Percentiles rank a stretch among this genome's conserved stretches.
Evolutionary conservation across 2,797 vertebrate genomes (phyloP).

Genomic region (Alcedo atthis): DNA sequence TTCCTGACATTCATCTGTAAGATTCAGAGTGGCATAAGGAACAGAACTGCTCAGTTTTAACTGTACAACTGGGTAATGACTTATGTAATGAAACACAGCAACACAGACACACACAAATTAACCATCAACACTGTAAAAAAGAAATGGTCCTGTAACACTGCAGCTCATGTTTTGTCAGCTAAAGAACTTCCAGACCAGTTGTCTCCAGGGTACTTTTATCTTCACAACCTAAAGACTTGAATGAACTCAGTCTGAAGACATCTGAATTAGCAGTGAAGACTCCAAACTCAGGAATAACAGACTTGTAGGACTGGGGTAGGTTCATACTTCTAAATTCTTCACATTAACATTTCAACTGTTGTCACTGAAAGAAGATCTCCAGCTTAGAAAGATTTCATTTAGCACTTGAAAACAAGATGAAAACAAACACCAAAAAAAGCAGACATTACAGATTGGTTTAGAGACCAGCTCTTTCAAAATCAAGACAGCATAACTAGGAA

Average conservation of each 20-base stretch:
- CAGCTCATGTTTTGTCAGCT: neutral
- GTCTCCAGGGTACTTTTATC: neutral
- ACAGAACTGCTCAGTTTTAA: neutral
- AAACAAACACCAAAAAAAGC: neutral
- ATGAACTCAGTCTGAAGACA: neutral
- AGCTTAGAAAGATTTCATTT: neutral
- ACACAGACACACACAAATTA: neutral
- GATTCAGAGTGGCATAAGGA: neutral
- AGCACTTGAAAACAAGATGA: neutral
- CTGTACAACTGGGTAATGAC: neutral
- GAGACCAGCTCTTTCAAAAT: conserved; percentile 56
- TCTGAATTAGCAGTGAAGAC: neutral
- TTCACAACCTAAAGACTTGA: neutral
- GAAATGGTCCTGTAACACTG: neutral
- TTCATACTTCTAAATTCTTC: neutral
- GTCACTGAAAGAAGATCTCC: neutral
- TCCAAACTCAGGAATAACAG: neutral
- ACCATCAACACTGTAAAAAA: neutral
- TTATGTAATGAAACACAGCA: neutral
- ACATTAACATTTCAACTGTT: neutral
- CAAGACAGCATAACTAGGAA: neutral
- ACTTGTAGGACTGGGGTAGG: neutral
- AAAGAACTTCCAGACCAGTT: neutral
- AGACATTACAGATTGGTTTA: neutral
- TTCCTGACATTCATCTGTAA: neutral